A percentile compares a stretch with the other conserved stretches of the same genome.
These are phyloP conservation scores for Gryllus longicercus DNA, from an alignment of 2,888 invertebrate genomes.

Conservation along the genomic window DNA sequence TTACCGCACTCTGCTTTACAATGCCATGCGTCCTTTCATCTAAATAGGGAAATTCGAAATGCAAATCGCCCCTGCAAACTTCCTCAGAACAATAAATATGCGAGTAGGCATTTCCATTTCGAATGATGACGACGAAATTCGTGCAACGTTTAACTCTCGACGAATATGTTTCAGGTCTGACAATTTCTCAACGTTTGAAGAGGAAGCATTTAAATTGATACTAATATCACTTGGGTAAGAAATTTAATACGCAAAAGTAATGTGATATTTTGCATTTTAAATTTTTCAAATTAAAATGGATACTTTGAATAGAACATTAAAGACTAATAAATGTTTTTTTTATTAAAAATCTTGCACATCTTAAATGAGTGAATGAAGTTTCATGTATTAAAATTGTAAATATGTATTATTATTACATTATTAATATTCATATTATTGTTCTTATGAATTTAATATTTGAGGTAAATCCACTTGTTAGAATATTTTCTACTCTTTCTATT, in stretches of 20 bases:
- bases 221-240: too few species aligned
- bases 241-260: too few species aligned
- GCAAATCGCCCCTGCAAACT: not conserved
- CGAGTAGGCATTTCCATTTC: slow-evolving; percentile 17
- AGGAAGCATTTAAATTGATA: too few species aligned
- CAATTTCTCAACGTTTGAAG: too few species aligned
- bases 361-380: not conserved
- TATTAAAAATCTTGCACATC: not conserved
- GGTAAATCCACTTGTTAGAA: too few species aligned
- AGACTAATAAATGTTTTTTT: not conserved
- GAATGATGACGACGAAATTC: not conserved
- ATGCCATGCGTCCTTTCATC: slow-evolving; percentile 1
- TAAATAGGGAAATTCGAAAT: slow-evolving; percentile 1
- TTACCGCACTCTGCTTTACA: not conserved
- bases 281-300: too few species aligned
- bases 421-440: too few species aligned
- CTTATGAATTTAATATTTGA: too few species aligned
- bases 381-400: not conserved
- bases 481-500: too few species aligned
- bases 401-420: too few species aligned
- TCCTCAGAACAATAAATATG: slow-evolving; percentile 8
- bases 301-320: too few species aligned
- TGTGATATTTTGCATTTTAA: too few species aligned
- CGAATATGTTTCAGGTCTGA: not conserved
- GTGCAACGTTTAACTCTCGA: not conserved